A percentile compares a stretch with the other conserved stretches of the same genome.
phyloP scores from a whole-genome alignment of 2,888 invertebrate genomes.

The Hydroisotoma schaefferi region DNA sequence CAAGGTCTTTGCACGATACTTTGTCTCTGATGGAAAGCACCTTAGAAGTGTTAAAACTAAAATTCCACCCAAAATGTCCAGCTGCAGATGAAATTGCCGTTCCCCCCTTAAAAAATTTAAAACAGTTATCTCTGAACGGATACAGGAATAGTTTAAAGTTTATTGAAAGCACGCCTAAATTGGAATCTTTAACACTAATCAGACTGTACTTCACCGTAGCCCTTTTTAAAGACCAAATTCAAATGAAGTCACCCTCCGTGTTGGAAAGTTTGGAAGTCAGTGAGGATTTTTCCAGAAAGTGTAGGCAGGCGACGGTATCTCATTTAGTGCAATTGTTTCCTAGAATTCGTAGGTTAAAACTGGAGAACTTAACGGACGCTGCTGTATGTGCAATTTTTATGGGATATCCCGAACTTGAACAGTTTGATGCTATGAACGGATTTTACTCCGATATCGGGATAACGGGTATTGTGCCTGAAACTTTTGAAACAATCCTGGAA shows the following conservation, averaged over 20 bases:
- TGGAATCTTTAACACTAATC: constrained; percentile 25
- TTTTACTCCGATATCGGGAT: constrained; percentile 33
- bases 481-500: constrained; percentile 20
- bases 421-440: constrained; percentile 34
- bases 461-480: constrained; percentile 25
- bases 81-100: constrained; percentile 24
- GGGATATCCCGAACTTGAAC: constrained; percentile 26
- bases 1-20: constrained; percentile 23
- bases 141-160: constrained; percentile 37
- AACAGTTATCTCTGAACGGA: constrained; percentile 31
- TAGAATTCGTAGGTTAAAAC: constrained; percentile 20
- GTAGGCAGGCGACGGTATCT: constrained; percentile 14
- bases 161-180: constrained; percentile 27
- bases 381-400: constrained; percentile 28
- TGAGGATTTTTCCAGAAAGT: constrained; percentile 31
- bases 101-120: constrained; percentile 26
- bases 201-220: constrained; percentile 32
- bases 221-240: constrained; percentile 25
- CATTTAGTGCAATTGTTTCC: constrained; percentile 29
- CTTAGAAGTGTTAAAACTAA: constrained; percentile 31
- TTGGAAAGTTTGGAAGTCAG: constrained; percentile 31
- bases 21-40: constrained; percentile 22
- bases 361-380: constrained; percentile 37
- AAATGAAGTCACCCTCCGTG: constrained; percentile 15
- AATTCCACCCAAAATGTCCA: constrained; percentile 36